These are phyloP conservation scores for Lysandra coridon DNA, from an alignment of 2,888 invertebrate species.

Conservation along the genomic window DNA sequence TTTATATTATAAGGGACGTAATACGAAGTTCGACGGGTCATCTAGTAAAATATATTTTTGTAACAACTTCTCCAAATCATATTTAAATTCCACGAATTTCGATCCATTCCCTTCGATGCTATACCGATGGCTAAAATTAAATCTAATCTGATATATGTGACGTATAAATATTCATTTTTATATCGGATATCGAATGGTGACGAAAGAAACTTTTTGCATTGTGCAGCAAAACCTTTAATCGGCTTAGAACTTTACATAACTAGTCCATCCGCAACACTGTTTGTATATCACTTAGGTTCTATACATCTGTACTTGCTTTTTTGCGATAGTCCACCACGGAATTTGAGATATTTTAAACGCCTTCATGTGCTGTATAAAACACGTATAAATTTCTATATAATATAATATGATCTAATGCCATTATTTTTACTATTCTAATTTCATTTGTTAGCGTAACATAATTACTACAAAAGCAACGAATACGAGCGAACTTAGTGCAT, in stretches of 20 bases:
- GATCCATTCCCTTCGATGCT: neutral
- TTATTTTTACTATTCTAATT: neutral
- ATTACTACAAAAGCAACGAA: neutral
- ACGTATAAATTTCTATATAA: too few species aligned
- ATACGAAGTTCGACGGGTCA: too few species aligned
- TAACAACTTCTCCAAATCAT: neutral
- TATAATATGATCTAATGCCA: neutral
- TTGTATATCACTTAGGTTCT: slow-evolving; percentile 8
- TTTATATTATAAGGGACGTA: too few species aligned
- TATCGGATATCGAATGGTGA: slow-evolving; percentile 21
- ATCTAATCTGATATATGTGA: slow-evolving; percentile 1
- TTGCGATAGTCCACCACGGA: neutral
- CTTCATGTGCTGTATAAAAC: neutral
- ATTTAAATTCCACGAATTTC: neutral
- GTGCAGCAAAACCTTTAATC: slow-evolving; percentile 24
- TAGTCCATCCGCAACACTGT: slow-evolving; percentile 26
- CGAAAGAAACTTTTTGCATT: slow-evolving; percentile 13
- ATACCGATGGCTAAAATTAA: neutral
- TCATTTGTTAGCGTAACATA: neutral
- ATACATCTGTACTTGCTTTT: neutral
- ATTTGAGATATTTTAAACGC: neutral
- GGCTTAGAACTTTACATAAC: slow-evolving; percentile 30
- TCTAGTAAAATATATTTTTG: neutral
- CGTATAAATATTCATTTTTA: slow-evolving; percentile 23
- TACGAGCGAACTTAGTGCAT: neutral